phyloP scores from a whole-genome alignment of 1,140 invertebrate species.

The Parapsyche elsis region DNA sequence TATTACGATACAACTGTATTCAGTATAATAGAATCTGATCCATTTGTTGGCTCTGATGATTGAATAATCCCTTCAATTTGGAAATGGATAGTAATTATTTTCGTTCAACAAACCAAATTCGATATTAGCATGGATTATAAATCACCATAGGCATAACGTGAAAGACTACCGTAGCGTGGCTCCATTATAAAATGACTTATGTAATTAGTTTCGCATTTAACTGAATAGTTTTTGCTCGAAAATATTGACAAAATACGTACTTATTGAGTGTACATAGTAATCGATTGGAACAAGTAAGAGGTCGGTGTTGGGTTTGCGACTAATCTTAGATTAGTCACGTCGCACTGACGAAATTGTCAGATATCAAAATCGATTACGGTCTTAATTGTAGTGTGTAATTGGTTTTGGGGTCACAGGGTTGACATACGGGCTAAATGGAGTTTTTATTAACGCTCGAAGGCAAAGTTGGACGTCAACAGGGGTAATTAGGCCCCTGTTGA shows the following conservation, averaged over 20 bases:
- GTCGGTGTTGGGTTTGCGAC: background rate
- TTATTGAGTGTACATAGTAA: background rate
- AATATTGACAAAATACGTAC: background rate
- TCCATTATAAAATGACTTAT: no score
- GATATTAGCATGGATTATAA: no score
- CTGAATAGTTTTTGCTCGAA: no score
- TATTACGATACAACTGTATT: background rate
- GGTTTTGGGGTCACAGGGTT: background rate
- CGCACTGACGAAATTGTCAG: constrained; percentile 7
- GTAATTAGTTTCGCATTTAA: no score
- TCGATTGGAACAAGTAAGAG: background rate
- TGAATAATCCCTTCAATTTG: no score
- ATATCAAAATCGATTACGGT: constrained; percentile 6
- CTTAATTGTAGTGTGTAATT: constrained; percentile 6
- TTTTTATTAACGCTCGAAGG: background rate
- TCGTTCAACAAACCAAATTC: no score
- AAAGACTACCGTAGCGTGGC: no score
- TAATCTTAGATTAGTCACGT: background rate
- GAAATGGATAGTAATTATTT: no score
- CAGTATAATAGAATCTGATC: no score
- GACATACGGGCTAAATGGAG: background rate
- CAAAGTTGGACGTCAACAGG: background rate
- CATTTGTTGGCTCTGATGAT: no score
- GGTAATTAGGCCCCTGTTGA: background rate
- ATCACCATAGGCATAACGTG: no score